Evolutionary conservation across 1,140 invertebrate species (phyloP).

Genomic region (Manduca sexta): DNA sequence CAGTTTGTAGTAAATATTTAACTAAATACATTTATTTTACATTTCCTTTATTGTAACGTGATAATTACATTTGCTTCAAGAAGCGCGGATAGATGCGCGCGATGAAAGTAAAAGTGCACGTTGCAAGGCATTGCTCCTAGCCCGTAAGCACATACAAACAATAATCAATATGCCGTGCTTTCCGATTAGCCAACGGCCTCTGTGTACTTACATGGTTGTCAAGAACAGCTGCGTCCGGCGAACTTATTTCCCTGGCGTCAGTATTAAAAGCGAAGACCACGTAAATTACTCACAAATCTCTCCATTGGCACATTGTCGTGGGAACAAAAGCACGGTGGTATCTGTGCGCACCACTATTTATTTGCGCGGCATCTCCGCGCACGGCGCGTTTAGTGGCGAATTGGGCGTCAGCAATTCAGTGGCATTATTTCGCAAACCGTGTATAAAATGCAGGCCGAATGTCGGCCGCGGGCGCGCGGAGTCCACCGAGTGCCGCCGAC

Average conservation of each 20-base stretch:
- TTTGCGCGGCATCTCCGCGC: conserved; percentile 57
- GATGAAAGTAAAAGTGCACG: conserved; percentile 62
- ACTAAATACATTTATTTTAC: no score
- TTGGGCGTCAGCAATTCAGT: conserved; percentile 44
- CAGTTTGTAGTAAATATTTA: no score
- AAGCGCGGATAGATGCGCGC: neutral
- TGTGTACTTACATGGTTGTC: conserved; percentile 56
- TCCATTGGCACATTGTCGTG: conserved; percentile 66
- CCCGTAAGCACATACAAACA: conserved; percentile 19
- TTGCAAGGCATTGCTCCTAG: conserved; percentile 46
- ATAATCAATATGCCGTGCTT: conserved; percentile 27
- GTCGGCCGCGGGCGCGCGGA: conserved; percentile 57
- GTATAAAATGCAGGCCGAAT: conserved; percentile 47
- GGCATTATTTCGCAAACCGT: conserved; percentile 64
- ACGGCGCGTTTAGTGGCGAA: conserved; percentile 43
- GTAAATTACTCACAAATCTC: conserved; percentile 54
- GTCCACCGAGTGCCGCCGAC: conserved; percentile 35
- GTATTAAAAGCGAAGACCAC: conserved; percentile 39
- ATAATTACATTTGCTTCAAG: no score
- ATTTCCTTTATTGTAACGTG: no score
- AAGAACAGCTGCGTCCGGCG: conserved; percentile 28
- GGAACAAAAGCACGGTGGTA: conserved; percentile 28
- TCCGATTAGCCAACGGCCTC: neutral
- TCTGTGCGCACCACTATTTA: conserved; percentile 46
- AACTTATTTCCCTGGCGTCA: conserved; percentile 38